Percentiles rank a stretch among this genome's conserved stretches.
Conservation (phyloP, 2,797 vertebrate genomes). For the Cheracebus regulus region DNA sequence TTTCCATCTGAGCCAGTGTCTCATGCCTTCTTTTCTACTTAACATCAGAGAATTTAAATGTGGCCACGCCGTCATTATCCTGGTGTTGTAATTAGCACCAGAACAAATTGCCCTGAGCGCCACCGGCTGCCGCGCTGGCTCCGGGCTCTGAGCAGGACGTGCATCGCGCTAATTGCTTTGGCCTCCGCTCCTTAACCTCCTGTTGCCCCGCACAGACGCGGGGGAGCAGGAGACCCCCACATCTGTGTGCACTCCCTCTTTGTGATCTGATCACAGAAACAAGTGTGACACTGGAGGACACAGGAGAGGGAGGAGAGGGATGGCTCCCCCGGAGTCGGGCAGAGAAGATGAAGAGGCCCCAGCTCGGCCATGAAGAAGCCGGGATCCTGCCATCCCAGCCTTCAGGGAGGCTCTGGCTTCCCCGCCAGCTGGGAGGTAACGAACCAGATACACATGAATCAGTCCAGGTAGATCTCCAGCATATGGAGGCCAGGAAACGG, state of each 20-base stretch:
- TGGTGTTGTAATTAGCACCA: not conserved
- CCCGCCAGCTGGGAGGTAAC: not conserved
- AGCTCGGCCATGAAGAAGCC: not conserved
- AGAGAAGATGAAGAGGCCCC: not conserved
- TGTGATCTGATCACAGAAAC: not conserved
- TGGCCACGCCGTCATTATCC: not conserved
- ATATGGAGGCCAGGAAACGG: not conserved
- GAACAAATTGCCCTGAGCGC: not conserved
- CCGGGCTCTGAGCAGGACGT: accelerated
- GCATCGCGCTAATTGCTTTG: accelerated
- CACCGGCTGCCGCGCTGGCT: accelerated
- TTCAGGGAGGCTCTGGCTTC: not conserved
- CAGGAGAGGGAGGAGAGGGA: not conserved
- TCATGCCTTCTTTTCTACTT: not conserved
- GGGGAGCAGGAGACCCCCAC: not conserved
- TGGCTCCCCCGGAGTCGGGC: accelerated
- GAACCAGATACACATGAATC: not conserved
- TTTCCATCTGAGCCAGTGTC: not conserved
- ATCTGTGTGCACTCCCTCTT: not conserved
- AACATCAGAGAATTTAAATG: not conserved
- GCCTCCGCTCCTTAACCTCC: not conserved
- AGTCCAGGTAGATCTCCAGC: not conserved
- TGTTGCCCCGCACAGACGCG: accelerated
- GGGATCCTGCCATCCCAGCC: not conserved
- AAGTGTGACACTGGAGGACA: not conserved